These are phyloP conservation scores for Chiloscyllium punctatum DNA, from an alignment of 2,797 vertebrate species.

Conservation along the genomic window DNA sequence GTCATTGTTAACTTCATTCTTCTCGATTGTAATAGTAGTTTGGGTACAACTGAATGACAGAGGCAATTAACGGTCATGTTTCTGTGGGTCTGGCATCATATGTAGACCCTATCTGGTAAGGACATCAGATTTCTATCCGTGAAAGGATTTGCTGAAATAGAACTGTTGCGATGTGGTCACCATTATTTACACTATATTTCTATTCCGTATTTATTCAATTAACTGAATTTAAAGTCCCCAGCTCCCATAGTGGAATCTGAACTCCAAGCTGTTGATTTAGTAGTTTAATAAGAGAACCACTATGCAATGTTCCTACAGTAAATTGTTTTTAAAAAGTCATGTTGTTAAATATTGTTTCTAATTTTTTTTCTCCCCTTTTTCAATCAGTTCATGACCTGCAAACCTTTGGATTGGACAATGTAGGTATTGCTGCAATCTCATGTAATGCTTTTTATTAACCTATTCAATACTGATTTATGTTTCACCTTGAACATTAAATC, in stretches of 20 bases:
- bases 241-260: neutral
- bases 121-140: too few relatives aligned
- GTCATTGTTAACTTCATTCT: too few relatives aligned
- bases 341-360: neutral
- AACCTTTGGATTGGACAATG: slow-evolving; percentile 94
- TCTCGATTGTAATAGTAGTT: neutral
- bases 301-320: too few relatives aligned
- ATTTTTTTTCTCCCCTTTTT: slow-evolving; percentile 42
- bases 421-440: slow-evolving; percentile 57
- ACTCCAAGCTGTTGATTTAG: neutral
- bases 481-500: neutral
- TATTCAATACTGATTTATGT: neutral
- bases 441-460: neutral
- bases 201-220: neutral
- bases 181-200: neutral
- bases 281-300: neutral
- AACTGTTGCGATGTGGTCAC: neutral
- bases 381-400: slow-evolving; percentile 90
- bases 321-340: neutral
- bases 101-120: neutral
- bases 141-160: neutral
- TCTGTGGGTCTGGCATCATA: neutral
- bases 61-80: neutral
- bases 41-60: neutral
- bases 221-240: neutral